Base-by-base conservation (phyloP, 2,113 vertebrate species). In the Cebidichthys violaceus region DNA sequence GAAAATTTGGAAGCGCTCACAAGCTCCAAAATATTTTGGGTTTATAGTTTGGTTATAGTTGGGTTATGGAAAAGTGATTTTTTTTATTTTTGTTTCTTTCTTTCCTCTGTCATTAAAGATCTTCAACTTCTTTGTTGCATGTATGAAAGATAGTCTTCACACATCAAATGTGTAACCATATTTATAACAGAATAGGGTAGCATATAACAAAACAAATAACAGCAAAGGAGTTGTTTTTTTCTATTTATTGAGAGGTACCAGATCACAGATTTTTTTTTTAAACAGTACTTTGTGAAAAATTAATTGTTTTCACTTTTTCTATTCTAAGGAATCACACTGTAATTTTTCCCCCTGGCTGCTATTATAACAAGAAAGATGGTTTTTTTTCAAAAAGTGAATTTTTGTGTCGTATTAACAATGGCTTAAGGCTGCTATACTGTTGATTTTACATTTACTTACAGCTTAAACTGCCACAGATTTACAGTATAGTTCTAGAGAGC, bases 381-480 rank as follows among this genome's bases (percentile, higher is more conserved):
- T 64, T 39, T 24, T 43, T 27, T 66, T 68, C 45, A 33, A 33
- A 33, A 2, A 78, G 81, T 88, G 78, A 88, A 89, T 89, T 77
- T 89, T 43, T 90, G 86, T 93, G 83, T 93, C 9, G 88, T 92
- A 88, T 92, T 89, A 80, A 85, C 81, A 81, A 83, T 81, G 84
- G 93, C 92, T 94, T 92, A 79, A 81, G 89, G 93, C 93, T 94
- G 93, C 92, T 93, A 85, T 86, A 88, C 81, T 90, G 87, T 92
- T 41, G 31, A 89, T 91, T 89, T 77, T 81, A 84, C 66, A 84
- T 83, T 81, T 45, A 83, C 84, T 86, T 67, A 92, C 88, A 93
- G 92, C 92, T 93, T 92, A 85, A 93, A 93, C 93, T 94, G 94
- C 94, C 93, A 94, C 90, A 78, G 85, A 68, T 81, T 89, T 77